These are phyloP conservation scores for Aurelia aurita complex sp. Pacific DNA, from an alignment of 30 jellyfish, hydroid and myxozoan genomes.

Conservation along the genomic window DNA sequence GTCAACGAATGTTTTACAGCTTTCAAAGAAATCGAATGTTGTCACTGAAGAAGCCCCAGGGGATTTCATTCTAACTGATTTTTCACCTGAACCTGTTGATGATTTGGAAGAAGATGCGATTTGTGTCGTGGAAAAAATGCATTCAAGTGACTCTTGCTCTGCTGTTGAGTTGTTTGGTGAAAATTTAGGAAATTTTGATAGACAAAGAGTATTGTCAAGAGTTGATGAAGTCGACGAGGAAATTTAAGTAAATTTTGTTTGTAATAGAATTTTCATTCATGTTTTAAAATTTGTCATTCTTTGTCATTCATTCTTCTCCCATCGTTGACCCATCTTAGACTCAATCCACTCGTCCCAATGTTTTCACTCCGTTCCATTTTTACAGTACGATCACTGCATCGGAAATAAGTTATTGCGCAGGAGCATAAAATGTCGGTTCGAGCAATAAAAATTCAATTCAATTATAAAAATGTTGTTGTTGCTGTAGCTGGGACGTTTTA, in stretches of 20 bases:
- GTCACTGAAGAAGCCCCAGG: constrained; percentile 8
- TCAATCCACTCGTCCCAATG: too few species aligned
- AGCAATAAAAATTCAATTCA: too few species aligned
- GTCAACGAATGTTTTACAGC: not conserved
- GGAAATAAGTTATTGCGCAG: too few species aligned
- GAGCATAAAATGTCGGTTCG: too few species aligned
- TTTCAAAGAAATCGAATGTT: not conserved
- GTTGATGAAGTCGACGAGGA: constrained; percentile 33
- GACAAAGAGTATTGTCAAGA: constrained; percentile 31
- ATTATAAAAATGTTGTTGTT: too few species aligned
- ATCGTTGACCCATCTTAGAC: too few species aligned
- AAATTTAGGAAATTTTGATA: constrained; percentile 7
- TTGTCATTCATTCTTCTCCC: too few species aligned
- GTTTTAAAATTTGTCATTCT: too few species aligned
- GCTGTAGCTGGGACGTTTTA: too few species aligned
- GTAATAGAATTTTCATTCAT: too few species aligned
- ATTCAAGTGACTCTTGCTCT: constrained; percentile 2
- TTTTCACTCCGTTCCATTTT: too few species aligned
- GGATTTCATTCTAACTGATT: not conserved
- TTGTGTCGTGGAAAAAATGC: not conserved
- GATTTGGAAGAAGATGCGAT: not conserved
- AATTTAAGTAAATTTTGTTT: not conserved
- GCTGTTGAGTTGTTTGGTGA: not conserved
- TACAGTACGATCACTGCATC: too few species aligned
- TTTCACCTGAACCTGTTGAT: not conserved